Evolutionary conservation across 2,797 vertebrate genomes (phyloP), one percentile per base, ranked within the genome.

Genomic region (Syndactyla subalaris): DNA sequence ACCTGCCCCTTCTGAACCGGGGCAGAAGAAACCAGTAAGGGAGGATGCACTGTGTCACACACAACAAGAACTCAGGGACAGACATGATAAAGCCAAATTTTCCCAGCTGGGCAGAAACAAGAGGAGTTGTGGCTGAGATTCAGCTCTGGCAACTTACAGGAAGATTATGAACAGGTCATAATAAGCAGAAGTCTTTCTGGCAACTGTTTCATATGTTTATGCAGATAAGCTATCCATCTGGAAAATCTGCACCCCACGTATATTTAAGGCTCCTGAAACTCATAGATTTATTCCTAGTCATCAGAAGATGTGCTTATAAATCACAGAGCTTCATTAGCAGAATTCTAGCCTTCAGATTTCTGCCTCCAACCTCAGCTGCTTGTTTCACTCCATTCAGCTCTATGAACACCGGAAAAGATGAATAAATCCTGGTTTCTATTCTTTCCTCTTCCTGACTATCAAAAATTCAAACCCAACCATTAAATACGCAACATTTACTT

Each of bases 301-400:
- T 76, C 78, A 76, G 67, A 92, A 94, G 77, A 72, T 90, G 62
- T 84, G 96, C 66, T 92, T 91, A 32, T 30, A 93, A 94, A 97
- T 96, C 41, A 23, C 7, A 39, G 62, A 77, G 34, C 68, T 93
- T 98, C 96, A 95, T 97, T 97, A 97, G 80, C 62, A 92, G 68
- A 85, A 91, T 61, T 59, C 52, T 4, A 36, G 45, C 29, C 39
- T 71, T 95, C 77, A 65, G n/a, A 82, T 95, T 94, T 87, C 89
- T 91, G 77, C 89, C 88, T 94, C 84, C 84, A 87, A 48, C 83
- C 76, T 94, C 89, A 92, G 91, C 85, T 92, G 70, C 89, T 97
- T 91, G 20, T 96, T 97, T 88, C 92, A 88, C 84, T 83, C 87
- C 74, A 89, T 96, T 96, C 95, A 89, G 58, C 83, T 91, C 83